A percentile compares a stretch with the other conserved stretches of the same genome.
Evolutionary conservation across 53 echinoderm and acorn worm species (phyloP).

Genomic region (Luidia sarsii): DNA sequence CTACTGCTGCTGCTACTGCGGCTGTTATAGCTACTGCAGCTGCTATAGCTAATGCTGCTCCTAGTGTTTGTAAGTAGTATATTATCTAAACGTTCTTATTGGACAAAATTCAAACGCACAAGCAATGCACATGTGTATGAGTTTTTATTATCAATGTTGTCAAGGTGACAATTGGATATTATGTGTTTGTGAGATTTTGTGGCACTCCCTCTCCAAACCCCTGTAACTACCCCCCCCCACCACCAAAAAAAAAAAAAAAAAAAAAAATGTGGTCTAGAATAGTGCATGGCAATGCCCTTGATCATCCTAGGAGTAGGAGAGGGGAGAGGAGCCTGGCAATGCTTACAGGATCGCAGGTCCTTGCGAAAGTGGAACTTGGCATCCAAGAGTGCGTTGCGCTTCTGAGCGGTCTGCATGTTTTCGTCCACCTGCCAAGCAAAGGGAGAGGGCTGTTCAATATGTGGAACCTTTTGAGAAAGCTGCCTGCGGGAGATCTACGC

Average conservation of each 20-base stretch:
- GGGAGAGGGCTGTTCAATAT: too few relatives aligned
- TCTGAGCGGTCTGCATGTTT: constrained; percentile 81
- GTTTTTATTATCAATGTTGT: too few relatives aligned
- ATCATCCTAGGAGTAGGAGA: neutral
- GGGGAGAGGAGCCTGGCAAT: too few relatives aligned
- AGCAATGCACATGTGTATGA: too few relatives aligned
- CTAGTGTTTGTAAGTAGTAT: too few relatives aligned
- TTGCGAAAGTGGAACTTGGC: constrained; percentile 90
- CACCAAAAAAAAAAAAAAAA: constrained; percentile 1
- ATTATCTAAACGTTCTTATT: too few relatives aligned
- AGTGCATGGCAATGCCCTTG: neutral
- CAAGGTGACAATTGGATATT: neutral
- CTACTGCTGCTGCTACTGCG: too few relatives aligned
- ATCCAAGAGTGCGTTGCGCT: constrained; percentile 86
- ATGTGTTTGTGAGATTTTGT: neutral
- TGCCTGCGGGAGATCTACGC: too few relatives aligned
- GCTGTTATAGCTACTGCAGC: too few relatives aligned
- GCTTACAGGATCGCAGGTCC: constrained; percentile 85
- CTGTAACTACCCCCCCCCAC: neutral
- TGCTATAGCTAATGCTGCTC: too few relatives aligned
- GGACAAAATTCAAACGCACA: too few relatives aligned
- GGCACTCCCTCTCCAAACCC: neutral
- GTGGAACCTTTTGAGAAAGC: too few relatives aligned
- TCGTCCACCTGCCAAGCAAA: constrained; percentile 96
- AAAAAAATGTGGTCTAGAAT: neutral